phyloP scores from a whole-genome alignment of 2,888 invertebrate species.

The Malthinus seriepunctatus region DNA sequence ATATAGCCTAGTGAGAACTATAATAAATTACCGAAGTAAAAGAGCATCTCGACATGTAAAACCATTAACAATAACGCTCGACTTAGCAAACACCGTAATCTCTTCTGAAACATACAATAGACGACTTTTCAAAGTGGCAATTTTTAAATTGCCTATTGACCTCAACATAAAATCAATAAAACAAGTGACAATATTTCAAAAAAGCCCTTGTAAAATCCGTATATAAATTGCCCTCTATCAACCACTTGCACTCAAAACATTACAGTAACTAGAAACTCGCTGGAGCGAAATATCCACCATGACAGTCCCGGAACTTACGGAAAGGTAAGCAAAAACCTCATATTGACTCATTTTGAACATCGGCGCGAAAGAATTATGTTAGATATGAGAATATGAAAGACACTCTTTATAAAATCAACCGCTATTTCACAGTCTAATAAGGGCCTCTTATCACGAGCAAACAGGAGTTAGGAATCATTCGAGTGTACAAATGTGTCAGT shows the following conservation, averaged over 20 bases:
- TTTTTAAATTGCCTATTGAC: constrained; percentile 27
- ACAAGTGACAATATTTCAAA: constrained; percentile 26
- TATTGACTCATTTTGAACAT: constrained; percentile 31
- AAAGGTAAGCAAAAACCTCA: constrained; percentile 22
- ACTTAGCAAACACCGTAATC: constrained; percentile 10
- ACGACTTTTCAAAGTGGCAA: constrained; percentile 16
- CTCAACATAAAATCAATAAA: constrained; percentile 26
- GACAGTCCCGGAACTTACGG: constrained; percentile 29
- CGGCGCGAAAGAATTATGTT: constrained; percentile 32
- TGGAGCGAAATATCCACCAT: constrained; percentile 31
- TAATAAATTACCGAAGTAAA: constrained; percentile 6
- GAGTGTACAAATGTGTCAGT: constrained; percentile 32
- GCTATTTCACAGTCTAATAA: constrained; percentile 29
- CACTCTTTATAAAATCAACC: neutral
- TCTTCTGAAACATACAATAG: constrained; percentile 11
- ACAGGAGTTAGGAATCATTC: constrained; percentile 26
- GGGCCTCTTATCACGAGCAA: constrained; percentile 29
- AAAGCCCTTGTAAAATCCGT: constrained; percentile 24
- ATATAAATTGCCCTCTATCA: constrained; percentile 32
- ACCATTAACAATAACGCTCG: constrained; percentile 9
- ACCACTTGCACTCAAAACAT: constrained; percentile 27
- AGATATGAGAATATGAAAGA: constrained; percentile 30
- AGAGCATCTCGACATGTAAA: neutral
- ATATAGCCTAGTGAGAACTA: neutral
- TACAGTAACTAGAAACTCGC: constrained; percentile 26